phyloP scores from a whole-genome alignment of 2,888 invertebrate genomes.

The Hypercompe scribonia region DNA sequence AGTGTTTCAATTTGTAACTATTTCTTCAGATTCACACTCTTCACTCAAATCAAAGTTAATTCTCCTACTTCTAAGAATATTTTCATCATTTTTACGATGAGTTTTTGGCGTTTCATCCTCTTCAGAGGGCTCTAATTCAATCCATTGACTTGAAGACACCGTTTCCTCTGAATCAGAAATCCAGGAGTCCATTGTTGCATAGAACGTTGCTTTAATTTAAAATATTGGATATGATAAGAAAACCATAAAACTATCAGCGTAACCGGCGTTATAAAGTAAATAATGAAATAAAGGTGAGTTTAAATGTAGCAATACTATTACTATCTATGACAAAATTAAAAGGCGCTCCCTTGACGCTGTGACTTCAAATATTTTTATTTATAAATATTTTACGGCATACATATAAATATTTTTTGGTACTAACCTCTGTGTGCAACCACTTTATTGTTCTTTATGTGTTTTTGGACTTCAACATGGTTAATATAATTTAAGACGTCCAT shows the following conservation, averaged over 20 bases:
- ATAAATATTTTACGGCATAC: not conserved
- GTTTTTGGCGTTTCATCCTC: constrained; percentile 46
- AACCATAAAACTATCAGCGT: too few species aligned
- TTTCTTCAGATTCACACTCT: constrained; percentile 14
- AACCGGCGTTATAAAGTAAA: not conserved
- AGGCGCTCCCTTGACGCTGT: not conserved
- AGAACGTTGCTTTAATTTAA: not conserved
- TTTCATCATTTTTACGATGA: constrained; percentile 35
- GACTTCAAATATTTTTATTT: too few species aligned
- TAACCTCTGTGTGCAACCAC: not conserved
- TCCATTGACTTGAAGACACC: not conserved
- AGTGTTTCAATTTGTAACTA: not conserved
- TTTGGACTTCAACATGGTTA: not conserved
- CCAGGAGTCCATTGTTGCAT: not conserved
- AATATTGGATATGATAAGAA: not conserved
- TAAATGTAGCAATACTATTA: not conserved
- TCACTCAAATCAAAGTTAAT: constrained; percentile 55
- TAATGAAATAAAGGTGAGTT: not conserved
- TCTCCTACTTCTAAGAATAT: constrained; percentile 35
- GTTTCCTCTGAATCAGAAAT: not conserved
- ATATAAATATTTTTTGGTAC: not conserved
- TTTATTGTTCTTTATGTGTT: not conserved
- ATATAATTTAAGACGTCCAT: not conserved
- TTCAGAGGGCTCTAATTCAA: not conserved
- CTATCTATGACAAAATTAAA: not conserved